phyloP scores from a whole-genome alignment of 2,113 vertebrate species.

The Gymnogyps californianus region DNA sequence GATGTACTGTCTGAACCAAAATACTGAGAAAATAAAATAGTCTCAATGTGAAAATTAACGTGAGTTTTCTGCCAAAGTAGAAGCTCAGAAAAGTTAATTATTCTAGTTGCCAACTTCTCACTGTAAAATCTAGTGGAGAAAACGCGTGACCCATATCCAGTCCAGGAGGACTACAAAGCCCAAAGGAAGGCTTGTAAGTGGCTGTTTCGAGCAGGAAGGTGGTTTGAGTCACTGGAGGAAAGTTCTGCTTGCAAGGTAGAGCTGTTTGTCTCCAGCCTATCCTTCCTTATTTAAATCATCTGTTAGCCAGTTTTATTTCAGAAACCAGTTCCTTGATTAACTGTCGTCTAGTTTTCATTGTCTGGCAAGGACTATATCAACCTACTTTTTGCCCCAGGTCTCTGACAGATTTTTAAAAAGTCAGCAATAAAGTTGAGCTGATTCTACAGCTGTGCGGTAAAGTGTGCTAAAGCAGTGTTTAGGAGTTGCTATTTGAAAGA shows the following conservation, averaged over 20 bases:
- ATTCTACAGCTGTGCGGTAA: not conserved
- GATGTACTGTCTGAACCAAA: not conserved
- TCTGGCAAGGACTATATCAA: not conserved
- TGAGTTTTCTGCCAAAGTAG: not conserved
- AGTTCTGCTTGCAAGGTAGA: not conserved
- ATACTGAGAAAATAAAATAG: not conserved
- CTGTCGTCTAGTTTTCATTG: not conserved
- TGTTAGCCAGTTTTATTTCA: not conserved
- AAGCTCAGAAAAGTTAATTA: not conserved
- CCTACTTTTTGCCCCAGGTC: not conserved
- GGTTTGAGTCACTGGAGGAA: not conserved
- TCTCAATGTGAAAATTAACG: not conserved
- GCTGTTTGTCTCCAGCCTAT: not conserved
- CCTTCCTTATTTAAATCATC: not conserved
- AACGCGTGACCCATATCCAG: not conserved
- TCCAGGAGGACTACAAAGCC: not conserved
- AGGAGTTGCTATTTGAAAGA: not conserved
- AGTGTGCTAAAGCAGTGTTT: not conserved
- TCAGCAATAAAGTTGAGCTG: not conserved
- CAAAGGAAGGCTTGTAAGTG: not conserved
- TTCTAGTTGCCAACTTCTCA: not conserved
- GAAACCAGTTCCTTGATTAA: not conserved
- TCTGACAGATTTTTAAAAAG: not conserved
- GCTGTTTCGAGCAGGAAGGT: not conserved
- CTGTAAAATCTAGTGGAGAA: not conserved